These are phyloP conservation scores for Agrotis segetum DNA, from an alignment of 2,888 invertebrate genomes.

Conservation along the genomic window DNA sequence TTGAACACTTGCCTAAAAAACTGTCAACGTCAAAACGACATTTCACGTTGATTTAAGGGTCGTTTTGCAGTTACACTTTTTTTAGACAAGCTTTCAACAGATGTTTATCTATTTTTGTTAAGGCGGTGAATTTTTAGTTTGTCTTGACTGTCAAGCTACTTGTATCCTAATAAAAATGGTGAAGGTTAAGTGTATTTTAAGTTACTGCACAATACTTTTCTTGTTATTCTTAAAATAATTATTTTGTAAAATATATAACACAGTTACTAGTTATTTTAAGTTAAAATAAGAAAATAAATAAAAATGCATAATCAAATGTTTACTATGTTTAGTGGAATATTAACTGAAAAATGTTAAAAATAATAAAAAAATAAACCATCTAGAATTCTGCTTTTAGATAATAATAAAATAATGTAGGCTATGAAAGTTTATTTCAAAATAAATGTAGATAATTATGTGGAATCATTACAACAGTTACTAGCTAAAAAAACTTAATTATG, in stretches of 20 bases:
- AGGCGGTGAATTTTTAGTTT: neutral
- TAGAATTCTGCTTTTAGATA: slow-evolving; percentile 11
- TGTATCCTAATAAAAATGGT: slow-evolving; percentile 15
- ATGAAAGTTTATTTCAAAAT: neutral
- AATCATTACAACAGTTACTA: neutral
- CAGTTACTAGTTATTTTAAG: slow-evolving; percentile 48
- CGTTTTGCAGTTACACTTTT: too few relatives aligned
- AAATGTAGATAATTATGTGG: neutral
- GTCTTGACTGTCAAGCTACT: neutral
- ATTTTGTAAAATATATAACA: slow-evolving; percentile 36
- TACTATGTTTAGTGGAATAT: slow-evolving; percentile 4
- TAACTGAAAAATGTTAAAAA: slow-evolving; percentile 12
- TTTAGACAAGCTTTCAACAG: too few relatives aligned
- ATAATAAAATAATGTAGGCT: slow-evolving; percentile 5
- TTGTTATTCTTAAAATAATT: slow-evolving; percentile 23
- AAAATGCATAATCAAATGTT: neutral
- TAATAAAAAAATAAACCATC: slow-evolving; percentile 2
- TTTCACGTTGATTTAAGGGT: too few relatives aligned
- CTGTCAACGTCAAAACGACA: too few relatives aligned
- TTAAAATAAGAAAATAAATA: slow-evolving; percentile 5
- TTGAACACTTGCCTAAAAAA: too few relatives aligned
- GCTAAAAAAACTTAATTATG: neutral
- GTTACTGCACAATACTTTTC: slow-evolving; percentile 63
- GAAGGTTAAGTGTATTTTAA: slow-evolving; percentile 45
- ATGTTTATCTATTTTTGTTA: too few relatives aligned